phyloP scores from a whole-genome alignment of 2,888 invertebrate species.

The Ormyrus thymus region DNA sequence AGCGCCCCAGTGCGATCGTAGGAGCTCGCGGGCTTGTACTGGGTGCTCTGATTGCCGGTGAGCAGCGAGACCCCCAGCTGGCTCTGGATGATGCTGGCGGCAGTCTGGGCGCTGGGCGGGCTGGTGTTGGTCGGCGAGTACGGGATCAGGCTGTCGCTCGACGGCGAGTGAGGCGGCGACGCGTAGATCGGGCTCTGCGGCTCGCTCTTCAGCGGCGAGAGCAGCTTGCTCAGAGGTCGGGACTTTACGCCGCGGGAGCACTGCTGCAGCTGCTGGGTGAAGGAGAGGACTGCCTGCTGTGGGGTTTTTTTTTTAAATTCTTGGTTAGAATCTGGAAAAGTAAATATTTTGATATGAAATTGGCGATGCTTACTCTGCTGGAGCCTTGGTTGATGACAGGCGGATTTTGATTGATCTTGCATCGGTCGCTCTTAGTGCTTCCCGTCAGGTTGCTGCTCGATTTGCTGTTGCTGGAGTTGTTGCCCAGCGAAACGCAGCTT shows the following conservation, averaged over 20 bases:
- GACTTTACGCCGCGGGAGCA: slow-evolving; percentile 83
- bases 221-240: slow-evolving; percentile 80
- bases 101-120: slow-evolving; percentile 72
- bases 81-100: slow-evolving; percentile 72
- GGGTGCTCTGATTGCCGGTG: slow-evolving; percentile 69
- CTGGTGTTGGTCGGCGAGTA: slow-evolving; percentile 73
- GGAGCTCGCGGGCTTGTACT: slow-evolving; percentile 68
- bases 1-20: slow-evolving; percentile 70
- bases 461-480: slow-evolving; percentile 87
- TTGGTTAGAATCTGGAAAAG: not conserved
- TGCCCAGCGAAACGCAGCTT: slow-evolving; percentile 79
- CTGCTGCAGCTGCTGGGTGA: slow-evolving; percentile 94
- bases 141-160: slow-evolving; percentile 78
- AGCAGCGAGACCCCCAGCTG: slow-evolving; percentile 72
- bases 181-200: slow-evolving; percentile 87
- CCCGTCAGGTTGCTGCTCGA: slow-evolving; percentile 87
- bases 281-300: slow-evolving; percentile 83
- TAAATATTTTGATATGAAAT: not conserved
- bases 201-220: slow-evolving; percentile 80
- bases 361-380: slow-evolving; percentile 60
- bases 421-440: slow-evolving; percentile 79
- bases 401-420: slow-evolving; percentile 73
- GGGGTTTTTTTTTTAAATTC: slow-evolving; percentile 34
- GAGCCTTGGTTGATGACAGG: slow-evolving; percentile 64
- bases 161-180: slow-evolving; percentile 85